Percentiles rank a stretch among this genome's conserved stretches.
Evolutionary conservation across 2,888 invertebrate genomes (phyloP).

Genomic region (Rhingia campestris): DNA sequence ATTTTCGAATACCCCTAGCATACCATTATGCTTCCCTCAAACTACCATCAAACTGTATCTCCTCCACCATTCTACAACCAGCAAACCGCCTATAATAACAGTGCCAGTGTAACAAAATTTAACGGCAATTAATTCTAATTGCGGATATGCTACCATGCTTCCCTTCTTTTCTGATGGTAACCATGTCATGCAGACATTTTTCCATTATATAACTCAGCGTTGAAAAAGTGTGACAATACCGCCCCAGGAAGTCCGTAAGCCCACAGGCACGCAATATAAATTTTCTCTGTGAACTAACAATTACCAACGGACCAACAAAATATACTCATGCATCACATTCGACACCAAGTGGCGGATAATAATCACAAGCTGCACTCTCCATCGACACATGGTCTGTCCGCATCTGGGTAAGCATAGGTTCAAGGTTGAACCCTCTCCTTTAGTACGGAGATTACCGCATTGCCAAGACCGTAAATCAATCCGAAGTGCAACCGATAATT

Average conservation of each 20-base stretch:
- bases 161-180: constrained; percentile 8
- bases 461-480: constrained; percentile 18
- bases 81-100: background rate
- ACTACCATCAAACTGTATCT: no score
- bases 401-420: constrained; percentile 26
- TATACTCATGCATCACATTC: background rate
- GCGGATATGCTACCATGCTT: background rate
- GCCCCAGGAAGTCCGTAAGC: constrained; percentile 14
- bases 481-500: constrained; percentile 24
- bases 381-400: background rate
- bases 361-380: constrained; percentile 12
- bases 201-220: constrained; percentile 6
- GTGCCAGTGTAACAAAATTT: constrained; percentile 1
- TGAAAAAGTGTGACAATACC: constrained; percentile 18
- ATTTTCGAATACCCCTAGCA: no score
- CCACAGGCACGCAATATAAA: background rate
- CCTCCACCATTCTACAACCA: no score
- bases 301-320: background rate
- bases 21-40: no score
- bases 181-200: constrained; percentile 6
- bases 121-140: constrained; percentile 11
- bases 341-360: constrained; percentile 24
- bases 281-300: background rate
- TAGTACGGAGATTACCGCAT: constrained; percentile 33
- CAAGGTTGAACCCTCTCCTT: constrained; percentile 47